Conservation (phyloP, 2,113 vertebrate genomes). For the Hyaena hyaena region DNA sequence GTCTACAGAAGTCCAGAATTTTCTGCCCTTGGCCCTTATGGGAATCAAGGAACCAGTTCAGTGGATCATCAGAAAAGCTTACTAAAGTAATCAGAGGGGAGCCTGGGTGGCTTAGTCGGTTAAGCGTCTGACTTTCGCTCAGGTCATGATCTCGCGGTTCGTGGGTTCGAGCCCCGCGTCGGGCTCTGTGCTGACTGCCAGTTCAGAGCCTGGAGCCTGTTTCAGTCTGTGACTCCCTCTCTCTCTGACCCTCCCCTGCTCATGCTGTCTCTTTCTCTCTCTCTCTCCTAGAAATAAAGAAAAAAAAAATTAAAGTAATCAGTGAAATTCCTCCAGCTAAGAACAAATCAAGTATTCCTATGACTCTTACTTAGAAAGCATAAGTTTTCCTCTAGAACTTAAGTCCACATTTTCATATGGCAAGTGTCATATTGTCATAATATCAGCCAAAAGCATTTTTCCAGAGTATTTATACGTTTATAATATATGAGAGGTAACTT, state of each 20-base stretch:
- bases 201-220: too few species aligned
- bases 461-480: background rate
- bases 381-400: background rate
- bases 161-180: too few species aligned
- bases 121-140: too few species aligned
- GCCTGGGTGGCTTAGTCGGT: too few species aligned
- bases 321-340: background rate
- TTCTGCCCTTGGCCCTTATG: background rate
- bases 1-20: background rate
- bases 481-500: background rate
- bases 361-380: background rate
- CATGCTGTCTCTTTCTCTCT: too few species aligned
- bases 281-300: too few species aligned
- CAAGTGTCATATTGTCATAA: background rate
- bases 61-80: background rate
- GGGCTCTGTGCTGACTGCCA: too few species aligned
- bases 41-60: background rate
- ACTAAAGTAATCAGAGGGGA: background rate
- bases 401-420: background rate
- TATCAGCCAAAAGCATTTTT: background rate
- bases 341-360: background rate
- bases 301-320: background rate
- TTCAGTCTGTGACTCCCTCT: too few species aligned
- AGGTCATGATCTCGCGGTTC: too few species aligned
- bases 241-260: too few species aligned